A percentile compares a stretch with the other conserved stretches of the same genome.
These are phyloP conservation scores for Zaprionus tsacasi DNA, from an alignment of 1,140 invertebrate species.

Conservation along the genomic window DNA sequence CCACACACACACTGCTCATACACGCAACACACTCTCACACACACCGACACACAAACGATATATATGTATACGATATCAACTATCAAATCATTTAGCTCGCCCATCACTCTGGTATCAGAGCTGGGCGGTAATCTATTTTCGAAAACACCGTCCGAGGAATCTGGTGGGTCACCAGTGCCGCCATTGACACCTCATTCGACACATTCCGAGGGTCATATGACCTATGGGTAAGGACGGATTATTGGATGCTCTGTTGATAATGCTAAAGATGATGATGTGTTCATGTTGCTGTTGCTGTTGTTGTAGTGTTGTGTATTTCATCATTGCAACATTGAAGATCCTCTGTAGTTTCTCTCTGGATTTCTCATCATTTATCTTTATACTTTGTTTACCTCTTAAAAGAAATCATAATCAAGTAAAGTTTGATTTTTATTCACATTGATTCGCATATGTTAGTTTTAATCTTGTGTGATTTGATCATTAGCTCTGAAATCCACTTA, in stretches of 20 bases:
- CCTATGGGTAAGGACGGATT: slow-evolving; percentile 82
- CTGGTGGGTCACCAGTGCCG: slow-evolving; percentile 86
- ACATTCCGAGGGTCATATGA: slow-evolving; percentile 83
- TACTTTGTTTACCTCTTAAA: slow-evolving; percentile 6
- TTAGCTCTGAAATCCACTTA: neutral
- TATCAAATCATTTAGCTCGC: slow-evolving; percentile 87
- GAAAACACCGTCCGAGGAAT: slow-evolving; percentile 94
- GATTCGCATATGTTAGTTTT: slow-evolving; percentile 4
- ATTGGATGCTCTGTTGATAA: slow-evolving; percentile 31
- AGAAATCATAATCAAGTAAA: slow-evolving; percentile 2
- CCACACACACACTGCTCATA: slow-evolving; percentile 26
- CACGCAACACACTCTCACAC: slow-evolving; percentile 10
- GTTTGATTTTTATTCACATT: slow-evolving; percentile 9
- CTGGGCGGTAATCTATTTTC: slow-evolving; percentile 94
- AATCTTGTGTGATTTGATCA: slow-evolving; percentile 18
- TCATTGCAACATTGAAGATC: neutral
- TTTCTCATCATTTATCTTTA: neutral
- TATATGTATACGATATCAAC: slow-evolving; percentile 5
- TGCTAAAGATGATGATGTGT: slow-evolving; percentile 23
- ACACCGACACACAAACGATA: slow-evolving; percentile 18
- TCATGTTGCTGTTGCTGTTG: slow-evolving; percentile 44
- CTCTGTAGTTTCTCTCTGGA: neutral
- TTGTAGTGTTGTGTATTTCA: slow-evolving; percentile 20
- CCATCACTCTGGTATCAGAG: slow-evolving; percentile 94
- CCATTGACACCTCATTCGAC: slow-evolving; percentile 84